These are phyloP conservation scores for Tethya wilhelma DNA, from an alignment of 37 sponge, comb jelly and placozoan species.

Conservation along the genomic window DNA sequence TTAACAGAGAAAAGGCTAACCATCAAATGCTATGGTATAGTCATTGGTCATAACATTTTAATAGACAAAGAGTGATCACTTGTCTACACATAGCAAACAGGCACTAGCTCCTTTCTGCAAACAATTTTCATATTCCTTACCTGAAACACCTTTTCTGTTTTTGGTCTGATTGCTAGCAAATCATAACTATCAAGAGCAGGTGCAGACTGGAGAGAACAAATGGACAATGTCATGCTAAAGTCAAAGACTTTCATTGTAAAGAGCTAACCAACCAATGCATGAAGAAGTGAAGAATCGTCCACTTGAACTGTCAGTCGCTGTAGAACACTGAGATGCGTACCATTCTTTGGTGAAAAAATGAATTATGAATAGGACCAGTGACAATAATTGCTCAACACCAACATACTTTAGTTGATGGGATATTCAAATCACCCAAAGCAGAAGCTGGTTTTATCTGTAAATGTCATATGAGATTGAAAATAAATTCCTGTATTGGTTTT, in stretches of 20 bases:
- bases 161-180: slow-evolving; percentile 50
- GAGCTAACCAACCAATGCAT: slow-evolving; percentile 29
- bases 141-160: slow-evolving; percentile 63
- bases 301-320: slow-evolving; percentile 57
- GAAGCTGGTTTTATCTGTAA: slow-evolving; percentile 2
- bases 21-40: too few species aligned
- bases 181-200: slow-evolving; percentile 49
- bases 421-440: background rate
- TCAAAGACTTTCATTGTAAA: background rate
- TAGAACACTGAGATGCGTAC: slow-evolving; percentile 21
- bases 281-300: slow-evolving; percentile 44
- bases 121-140: too few species aligned
- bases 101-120: too few species aligned
- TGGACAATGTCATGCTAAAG: background rate
- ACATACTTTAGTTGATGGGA: background rate
- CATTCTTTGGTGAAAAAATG: background rate
- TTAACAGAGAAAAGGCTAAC: too few species aligned
- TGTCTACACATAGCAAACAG: too few species aligned
- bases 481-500: background rate
- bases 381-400: background rate
- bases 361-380: background rate
- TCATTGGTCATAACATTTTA: too few species aligned
- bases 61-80: too few species aligned
- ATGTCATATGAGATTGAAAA: background rate
- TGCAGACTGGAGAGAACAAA: slow-evolving; percentile 28